A percentile compares a stretch with the other conserved stretches of the same genome.
Evolutionary conservation across 2,797 vertebrate genomes (phyloP).

Genomic region (Myiotriccus ornatus): DNA sequence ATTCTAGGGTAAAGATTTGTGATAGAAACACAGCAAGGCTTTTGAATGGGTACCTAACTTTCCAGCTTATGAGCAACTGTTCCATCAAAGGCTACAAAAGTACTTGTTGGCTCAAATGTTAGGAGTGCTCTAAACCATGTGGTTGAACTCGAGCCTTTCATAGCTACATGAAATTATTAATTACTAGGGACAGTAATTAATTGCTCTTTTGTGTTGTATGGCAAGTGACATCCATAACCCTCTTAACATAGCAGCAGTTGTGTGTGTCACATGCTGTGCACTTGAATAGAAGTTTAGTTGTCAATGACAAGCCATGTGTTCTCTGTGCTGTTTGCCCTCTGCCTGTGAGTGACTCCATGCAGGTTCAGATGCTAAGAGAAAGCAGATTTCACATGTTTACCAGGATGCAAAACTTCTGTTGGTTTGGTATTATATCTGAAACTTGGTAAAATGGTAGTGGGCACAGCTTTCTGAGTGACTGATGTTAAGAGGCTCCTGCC

Average conservation of each 20-base stretch:
- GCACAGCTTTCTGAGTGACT: background rate
- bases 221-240: background rate
- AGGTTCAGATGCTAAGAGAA: background rate
- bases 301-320: background rate
- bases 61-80: background rate
- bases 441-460: background rate
- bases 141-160: background rate
- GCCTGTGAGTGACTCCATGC: background rate
- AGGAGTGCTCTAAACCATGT: accelerated
- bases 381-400: background rate
- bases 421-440: background rate
- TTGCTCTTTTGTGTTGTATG: background rate
- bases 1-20: background rate
- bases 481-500: background rate
- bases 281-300: background rate
- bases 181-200: background rate
- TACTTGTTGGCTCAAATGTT: background rate
- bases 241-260: background rate
- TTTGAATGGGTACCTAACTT: background rate
- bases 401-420: background rate
- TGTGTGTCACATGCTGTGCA: background rate
- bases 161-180: background rate
- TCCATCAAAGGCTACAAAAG: background rate
- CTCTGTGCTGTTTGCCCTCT: background rate
- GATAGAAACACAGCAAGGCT: background rate